A percentile compares a stretch with the other conserved stretches of the same genome.
phyloP scores from a whole-genome alignment of 92 coral and sea anemone genomes.

The Epizoanthus stellaris region DNA sequence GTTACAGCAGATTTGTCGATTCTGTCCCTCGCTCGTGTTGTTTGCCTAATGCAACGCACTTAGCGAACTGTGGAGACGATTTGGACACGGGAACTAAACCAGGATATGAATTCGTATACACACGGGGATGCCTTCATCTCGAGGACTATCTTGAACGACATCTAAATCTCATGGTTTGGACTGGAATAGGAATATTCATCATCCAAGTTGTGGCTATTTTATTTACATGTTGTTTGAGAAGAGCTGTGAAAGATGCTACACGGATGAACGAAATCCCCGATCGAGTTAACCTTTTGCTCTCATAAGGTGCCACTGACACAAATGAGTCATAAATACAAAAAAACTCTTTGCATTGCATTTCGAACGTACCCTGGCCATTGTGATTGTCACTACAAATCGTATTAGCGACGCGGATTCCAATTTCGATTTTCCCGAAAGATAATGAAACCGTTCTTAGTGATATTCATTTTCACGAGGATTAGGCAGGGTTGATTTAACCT shows the following conservation, averaged over 20 bases:
- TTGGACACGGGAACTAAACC: slow-evolving; percentile 61
- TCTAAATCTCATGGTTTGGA: slow-evolving; percentile 43
- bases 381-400: no score
- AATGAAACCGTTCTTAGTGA: no score
- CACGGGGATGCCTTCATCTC: slow-evolving; percentile 62
- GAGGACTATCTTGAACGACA: slow-evolving; percentile 54
- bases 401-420: no score
- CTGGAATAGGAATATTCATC: slow-evolving; percentile 52
- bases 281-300: slow-evolving; percentile 39
- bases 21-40: slow-evolving; percentile 77
- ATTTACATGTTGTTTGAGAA: slow-evolving; percentile 60
- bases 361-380: no score
- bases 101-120: slow-evolving; percentile 56
- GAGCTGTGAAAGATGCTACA: slow-evolving; percentile 60
- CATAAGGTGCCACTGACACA: neutral
- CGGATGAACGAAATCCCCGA: slow-evolving; percentile 31
- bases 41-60: slow-evolving; percentile 66
- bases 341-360: neutral
- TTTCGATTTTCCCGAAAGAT: no score
- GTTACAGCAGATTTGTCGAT: slow-evolving; percentile 52
- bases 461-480: no score
- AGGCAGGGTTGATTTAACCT: no score
- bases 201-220: slow-evolving; percentile 69
- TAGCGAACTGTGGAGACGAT: slow-evolving; percentile 63
- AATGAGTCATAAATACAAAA: neutral